phyloP scores from a whole-genome alignment of 2,888 invertebrate genomes.

The Bugula neritina region DNA sequence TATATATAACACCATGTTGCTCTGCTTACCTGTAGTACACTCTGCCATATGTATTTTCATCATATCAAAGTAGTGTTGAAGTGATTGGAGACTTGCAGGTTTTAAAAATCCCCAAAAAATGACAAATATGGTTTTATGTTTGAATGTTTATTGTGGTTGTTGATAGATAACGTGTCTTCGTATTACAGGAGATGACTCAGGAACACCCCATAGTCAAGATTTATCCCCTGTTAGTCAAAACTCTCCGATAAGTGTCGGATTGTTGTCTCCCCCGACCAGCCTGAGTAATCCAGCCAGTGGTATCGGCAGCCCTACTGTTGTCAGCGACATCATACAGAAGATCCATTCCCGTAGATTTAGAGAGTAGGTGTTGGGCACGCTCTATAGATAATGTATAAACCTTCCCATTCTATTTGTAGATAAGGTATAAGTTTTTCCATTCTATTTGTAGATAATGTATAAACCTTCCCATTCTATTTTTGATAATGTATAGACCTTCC shows the following conservation, averaged over 20 bases:
- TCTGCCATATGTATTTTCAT: too few relatives aligned
- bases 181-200: slow-evolving; percentile 28
- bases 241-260: slow-evolving; percentile 50
- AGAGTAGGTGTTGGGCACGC: slow-evolving; percentile 44
- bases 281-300: slow-evolving; percentile 37
- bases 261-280: slow-evolving; percentile 45
- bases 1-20: too few relatives aligned
- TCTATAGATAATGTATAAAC: not conserved
- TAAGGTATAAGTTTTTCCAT: not conserved
- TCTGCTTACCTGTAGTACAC: too few relatives aligned
- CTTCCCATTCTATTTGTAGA: not conserved
- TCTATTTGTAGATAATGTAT: not conserved
- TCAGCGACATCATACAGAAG: slow-evolving; percentile 40
- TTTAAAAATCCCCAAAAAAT: too few relatives aligned
- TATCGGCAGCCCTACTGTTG: slow-evolving; percentile 45
- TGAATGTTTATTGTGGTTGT: too few relatives aligned
- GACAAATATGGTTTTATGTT: too few relatives aligned
- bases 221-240: slow-evolving; percentile 52
- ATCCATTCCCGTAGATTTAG: slow-evolving; percentile 55
- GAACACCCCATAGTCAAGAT: slow-evolving; percentile 45
- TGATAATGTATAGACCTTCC: not conserved
- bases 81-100: too few relatives aligned
- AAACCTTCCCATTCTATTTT: too few relatives aligned
- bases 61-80: too few relatives aligned
- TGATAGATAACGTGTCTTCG: too few relatives aligned